Evolutionary conservation across 1,140 invertebrate genomes (phyloP).

Genomic region (Panagrolaimus sp.): DNA sequence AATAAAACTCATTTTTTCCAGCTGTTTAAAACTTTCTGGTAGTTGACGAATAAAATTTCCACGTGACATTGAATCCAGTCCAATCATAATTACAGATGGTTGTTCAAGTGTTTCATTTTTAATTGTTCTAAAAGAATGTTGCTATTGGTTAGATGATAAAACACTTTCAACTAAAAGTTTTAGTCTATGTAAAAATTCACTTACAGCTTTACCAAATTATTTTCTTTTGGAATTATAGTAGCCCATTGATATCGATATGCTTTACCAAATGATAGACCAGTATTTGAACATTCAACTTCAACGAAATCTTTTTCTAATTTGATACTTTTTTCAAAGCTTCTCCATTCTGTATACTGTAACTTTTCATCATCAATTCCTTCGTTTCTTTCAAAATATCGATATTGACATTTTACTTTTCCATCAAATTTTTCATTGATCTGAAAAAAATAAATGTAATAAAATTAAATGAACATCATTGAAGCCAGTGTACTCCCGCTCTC

Average conservation of each 20-base stretch:
- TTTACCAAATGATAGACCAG: not conserved
- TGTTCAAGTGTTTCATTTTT: conserved; percentile 5
- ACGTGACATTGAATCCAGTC: conserved; percentile 27
- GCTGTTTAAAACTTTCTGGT: conserved; percentile 17
- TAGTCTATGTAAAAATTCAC: no score
- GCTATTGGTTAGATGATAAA: not conserved
- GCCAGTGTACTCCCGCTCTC: no score
- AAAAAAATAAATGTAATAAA: conserved; percentile 10
- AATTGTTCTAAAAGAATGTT: conserved; percentile 19
- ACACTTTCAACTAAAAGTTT: not conserved
- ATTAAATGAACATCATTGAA: no score
- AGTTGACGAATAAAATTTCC: conserved; percentile 25
- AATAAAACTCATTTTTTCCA: conserved; percentile 14
- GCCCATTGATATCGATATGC: conserved; percentile 13
- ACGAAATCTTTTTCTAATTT: conserved; percentile 24
- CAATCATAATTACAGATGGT: conserved; percentile 26
- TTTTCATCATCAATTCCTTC: conserved; percentile 21
- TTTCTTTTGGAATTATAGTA: not conserved
- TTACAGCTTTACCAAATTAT: not conserved
- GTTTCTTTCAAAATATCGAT: conserved; percentile 21
- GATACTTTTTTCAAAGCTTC: not conserved
- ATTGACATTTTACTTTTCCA: conserved; percentile 13
- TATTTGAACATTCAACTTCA: conserved; percentile 21
- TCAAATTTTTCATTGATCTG: conserved; percentile 15
- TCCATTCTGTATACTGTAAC: conserved; percentile 4